Evolutionary conservation across 1,140 invertebrate species (phyloP), one percentile per base, ranked within the genome.

Genomic region (Scaptomyza pallida): DNA sequence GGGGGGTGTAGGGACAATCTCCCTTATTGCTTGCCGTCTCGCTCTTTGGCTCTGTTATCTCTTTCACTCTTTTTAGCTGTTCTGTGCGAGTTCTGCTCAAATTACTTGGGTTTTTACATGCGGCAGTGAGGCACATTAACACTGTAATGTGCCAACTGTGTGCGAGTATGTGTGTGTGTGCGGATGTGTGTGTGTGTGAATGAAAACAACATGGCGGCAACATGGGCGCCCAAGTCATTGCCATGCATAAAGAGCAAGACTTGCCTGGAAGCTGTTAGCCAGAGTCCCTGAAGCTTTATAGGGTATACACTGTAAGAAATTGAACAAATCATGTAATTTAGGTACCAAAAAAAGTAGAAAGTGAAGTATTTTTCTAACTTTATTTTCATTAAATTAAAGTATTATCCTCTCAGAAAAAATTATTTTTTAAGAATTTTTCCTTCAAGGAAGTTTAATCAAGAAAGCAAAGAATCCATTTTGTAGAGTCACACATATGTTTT

Each of bases 111-210:
- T 77, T 83, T 90, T 90, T 89, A 89, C 79, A 79, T 90, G 89
- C 83, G 83, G 83, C 83, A 90, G 85, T 90, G 83, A 90, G 80
- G 75, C 89, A 89, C 89, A 90, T 90, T 90, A 90, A 90, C 89
- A 90, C 89, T 86, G 89, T 90, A 90, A 90, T 90, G 89, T 89
- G 89, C 89, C 90, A 90, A 90, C 85, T 75, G 70, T 77, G 62
- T 74, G 68, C 60, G 10, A 60, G 50, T 56, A 41, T 75, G 62
- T 43, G 15, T 47, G 48, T 13, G 19, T 33, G 9, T 48, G 48
- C 37, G 43, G 19, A 40, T 19, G 10, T 51, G 21, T 45, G 21
- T 44, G 52, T 52, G 33, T 17, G 40, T 62, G 16, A 43, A 55
- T 64, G 54, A 51, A 77, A 89, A 75, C 78, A 89, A 86, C 86